These are phyloP conservation scores for Neosilurus hyrtlii DNA, from an alignment of 2,797 vertebrate species.

Conservation along the genomic window DNA sequence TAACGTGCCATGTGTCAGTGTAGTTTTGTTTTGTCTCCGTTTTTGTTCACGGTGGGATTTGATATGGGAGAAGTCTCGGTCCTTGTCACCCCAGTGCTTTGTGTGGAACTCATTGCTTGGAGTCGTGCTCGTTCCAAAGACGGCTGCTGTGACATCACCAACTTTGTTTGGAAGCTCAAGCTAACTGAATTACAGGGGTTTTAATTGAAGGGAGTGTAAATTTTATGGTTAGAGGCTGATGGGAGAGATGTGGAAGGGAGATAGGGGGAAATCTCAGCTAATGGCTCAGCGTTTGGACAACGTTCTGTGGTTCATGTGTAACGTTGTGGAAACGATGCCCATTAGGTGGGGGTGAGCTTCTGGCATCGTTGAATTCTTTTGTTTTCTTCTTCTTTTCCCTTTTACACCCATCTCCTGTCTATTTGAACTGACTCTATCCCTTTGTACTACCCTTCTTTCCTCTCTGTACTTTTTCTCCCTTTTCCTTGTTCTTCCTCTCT, in stretches of 20 bases:
- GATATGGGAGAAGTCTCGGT: constrained; percentile 59
- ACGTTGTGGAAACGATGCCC: constrained; percentile 66
- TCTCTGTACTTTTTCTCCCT: constrained; percentile 32
- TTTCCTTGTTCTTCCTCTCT: constrained; percentile 39
- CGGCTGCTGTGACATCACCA: constrained; percentile 71
- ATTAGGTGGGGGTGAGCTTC: constrained; percentile 67
- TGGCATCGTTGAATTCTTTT: constrained; percentile 43
- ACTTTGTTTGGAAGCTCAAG: constrained; percentile 60
- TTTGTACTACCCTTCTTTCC: constrained; percentile 38
- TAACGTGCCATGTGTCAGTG: constrained; percentile 20
- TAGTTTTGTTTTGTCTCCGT: constrained; percentile 30
- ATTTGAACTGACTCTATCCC: constrained; percentile 29
- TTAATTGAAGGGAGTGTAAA: constrained; percentile 66
- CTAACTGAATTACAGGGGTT: constrained; percentile 62
- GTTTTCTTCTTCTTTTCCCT: constrained; percentile 48
- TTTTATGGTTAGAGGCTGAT: constrained; percentile 62
- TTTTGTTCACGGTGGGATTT: constrained; percentile 24
- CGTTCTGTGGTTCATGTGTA: constrained; percentile 45
- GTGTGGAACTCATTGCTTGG: constrained; percentile 75
- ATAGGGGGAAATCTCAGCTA: constrained; percentile 68
- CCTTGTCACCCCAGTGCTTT: constrained; percentile 69
- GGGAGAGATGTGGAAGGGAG: constrained; percentile 67
- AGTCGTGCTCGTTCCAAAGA: constrained; percentile 74
- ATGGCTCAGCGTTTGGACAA: constrained; percentile 63
- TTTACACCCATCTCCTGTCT: constrained; percentile 7